Base-by-base conservation (phyloP, 2,797 vertebrate genomes). In the Eutrigla gurnardus region DNA sequence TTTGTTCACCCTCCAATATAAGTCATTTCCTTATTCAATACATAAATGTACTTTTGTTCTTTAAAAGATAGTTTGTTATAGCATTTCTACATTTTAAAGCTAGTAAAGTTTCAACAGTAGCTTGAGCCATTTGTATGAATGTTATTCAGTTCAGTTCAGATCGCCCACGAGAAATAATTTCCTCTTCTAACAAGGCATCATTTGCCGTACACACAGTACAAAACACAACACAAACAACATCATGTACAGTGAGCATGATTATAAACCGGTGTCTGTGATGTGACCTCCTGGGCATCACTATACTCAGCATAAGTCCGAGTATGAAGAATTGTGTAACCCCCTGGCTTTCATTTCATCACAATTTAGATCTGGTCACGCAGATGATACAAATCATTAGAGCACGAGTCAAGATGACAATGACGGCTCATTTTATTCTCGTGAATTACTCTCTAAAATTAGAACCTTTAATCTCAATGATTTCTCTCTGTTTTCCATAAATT, bases 391-490 rank as follows among this genome's bases (percentile, higher is more conserved):
- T 49, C 13, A 59, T 17, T 49, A 59, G 46, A 37, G 15, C 47
- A 18, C 4, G 7, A 17, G 12, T 45, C 11, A 54, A 37, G 49
- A 6, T 12, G 8, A 14, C 37, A 37, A 46, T 59, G 40, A 61
- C 47, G 47, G 5, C 7, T 43, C 6, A 33, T 18, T n/a, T 58
- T 33, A 75, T 58, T 49, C 52, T 4, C 3, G 7, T 53, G 11
- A 52, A 33, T 63, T 18, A 47, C 6, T 65, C 6, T 42, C 9
- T 32, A 14, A 70, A 69, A 75, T 57, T 46, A 25, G 25, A 72
- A 8, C 13, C 42, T 18, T 58, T 1, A 14, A 37, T 65, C 54
- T 6, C 40, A 36, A 25, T 25, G 0, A 47, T 37, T 25, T 53
- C 17, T 52, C 53, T 55, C 43, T 58, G 1, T 65, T 32, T 49